A percentile compares a stretch with the other conserved stretches of the same genome.
phyloP scores from a whole-genome alignment of 2,113 vertebrate genomes.

The Anhinga rufa region DNA sequence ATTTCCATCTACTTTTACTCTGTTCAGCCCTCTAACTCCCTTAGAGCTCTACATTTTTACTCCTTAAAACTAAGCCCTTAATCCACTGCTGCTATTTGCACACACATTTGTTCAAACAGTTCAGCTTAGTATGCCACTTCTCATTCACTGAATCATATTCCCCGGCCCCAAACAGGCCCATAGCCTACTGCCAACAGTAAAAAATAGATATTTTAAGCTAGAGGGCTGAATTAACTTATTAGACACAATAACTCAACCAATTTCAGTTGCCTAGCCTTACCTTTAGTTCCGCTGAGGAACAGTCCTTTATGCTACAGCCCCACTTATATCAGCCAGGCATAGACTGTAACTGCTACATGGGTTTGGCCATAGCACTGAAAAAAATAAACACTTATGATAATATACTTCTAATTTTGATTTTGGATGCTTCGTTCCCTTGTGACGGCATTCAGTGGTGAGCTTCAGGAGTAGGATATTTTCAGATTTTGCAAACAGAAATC shows the following conservation, averaged over 20 bases:
- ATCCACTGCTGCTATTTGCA: not conserved
- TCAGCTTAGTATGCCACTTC: not conserved
- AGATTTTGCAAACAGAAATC: not conserved
- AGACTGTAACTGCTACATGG: not conserved
- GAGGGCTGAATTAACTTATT: not conserved
- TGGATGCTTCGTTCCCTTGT: not conserved
- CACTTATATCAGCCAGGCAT: not conserved
- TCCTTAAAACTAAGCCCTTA: not conserved
- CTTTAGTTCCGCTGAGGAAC: not conserved
- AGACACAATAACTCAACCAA: not conserved
- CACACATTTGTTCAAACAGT: not conserved
- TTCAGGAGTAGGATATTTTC: not conserved
- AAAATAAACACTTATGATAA: not conserved
- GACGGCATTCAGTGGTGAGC: not conserved
- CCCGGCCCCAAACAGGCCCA: not conserved
- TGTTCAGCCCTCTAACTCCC: not conserved
- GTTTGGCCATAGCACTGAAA: not conserved
- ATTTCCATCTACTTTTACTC: not conserved
- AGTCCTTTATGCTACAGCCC: not conserved
- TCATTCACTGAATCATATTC: not conserved
- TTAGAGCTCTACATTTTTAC: not conserved
- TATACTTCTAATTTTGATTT: not conserved
- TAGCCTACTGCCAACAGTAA: not conserved
- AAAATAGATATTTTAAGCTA: not conserved
- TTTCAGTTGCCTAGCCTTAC: not conserved